Base-by-base conservation (phyloP, 2,113 vertebrate species). In the Amphiprion percula region DNA sequence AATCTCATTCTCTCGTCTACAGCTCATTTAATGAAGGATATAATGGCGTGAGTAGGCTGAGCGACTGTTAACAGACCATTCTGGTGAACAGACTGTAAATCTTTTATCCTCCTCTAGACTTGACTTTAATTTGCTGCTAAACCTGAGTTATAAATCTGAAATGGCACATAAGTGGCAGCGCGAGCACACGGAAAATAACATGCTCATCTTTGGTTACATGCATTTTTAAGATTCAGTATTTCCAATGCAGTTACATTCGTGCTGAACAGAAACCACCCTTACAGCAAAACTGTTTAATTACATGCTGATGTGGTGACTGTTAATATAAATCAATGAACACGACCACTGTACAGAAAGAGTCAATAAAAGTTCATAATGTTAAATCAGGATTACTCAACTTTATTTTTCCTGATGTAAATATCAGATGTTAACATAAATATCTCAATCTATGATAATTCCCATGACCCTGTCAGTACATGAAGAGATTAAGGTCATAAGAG, bases 1-100 rank as follows among this genome's bases (percentile, higher is more conserved):
- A 88, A 92, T 90, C 91, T 88, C 79, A 44, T 88, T 74, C 71
- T 64, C 70, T 77, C 66, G 78, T 84, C 84, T 67, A 63, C 78
- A 64, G 87, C 86, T 88, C 79, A 77, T 85, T 85, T 93, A 90
- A 82, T 84, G 88, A 92, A 90, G 89, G 89, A 77, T 87, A 71
- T 86, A 87, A 90, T 88, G 81, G 83, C 70, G 72, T 79, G 75
- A 90, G 87, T 78, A 69, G 91, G 84, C 75, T 64, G 83, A 87
- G 55, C 52, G 70, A 84, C 92, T 85, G 85, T 82, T 87, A 90
- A 81, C 77, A 33, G 77, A 87, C 65, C 55, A 41, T 83, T 87
- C 68, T 70, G 58, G 69, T 37, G 72, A 87, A 80, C 4, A 68
- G 76, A 59, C 82, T 26, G 79, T 90, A 90, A 91, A 91, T 90